phyloP scores from a whole-genome alignment of 2,888 invertebrate species.

The Pimpla rufipes region DNA sequence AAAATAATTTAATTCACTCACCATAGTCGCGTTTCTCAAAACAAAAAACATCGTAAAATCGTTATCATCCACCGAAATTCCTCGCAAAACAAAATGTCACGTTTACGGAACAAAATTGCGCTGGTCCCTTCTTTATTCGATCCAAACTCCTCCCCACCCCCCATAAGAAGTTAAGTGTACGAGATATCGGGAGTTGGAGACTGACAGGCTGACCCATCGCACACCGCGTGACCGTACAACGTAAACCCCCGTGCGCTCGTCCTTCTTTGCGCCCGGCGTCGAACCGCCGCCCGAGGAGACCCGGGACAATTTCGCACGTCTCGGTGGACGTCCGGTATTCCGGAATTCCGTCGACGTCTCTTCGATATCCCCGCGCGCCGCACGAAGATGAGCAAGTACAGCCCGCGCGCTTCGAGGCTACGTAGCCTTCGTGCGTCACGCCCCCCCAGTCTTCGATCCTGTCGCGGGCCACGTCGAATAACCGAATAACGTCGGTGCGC shows the following conservation, averaged over 20 bases:
- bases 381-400: conserved; percentile 36
- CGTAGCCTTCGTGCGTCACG: too few species aligned
- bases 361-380: neutral
- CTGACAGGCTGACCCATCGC: neutral
- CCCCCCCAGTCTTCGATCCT: too few species aligned
- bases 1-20: too few species aligned
- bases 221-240: neutral
- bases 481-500: neutral
- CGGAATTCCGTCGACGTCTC: conserved; percentile 41
- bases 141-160: neutral
- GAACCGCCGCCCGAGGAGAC: neutral
- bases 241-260: neutral
- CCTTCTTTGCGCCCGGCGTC: neutral
- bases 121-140: neutral
- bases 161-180: conserved; percentile 6
- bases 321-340: neutral
- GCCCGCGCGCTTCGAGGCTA: neutral
- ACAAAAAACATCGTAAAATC: too few species aligned
- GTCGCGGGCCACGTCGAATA: neutral
- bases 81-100: neutral
- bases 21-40: too few species aligned
- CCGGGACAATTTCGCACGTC: conserved; percentile 1
- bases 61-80: too few species aligned
- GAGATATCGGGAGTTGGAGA: neutral
- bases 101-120: neutral